A percentile compares a stretch with the other conserved stretches of the same genome.
These are phyloP conservation scores for Hydropsyche betteni DNA, from an alignment of 2,888 invertebrate species.

Conservation along the genomic window DNA sequence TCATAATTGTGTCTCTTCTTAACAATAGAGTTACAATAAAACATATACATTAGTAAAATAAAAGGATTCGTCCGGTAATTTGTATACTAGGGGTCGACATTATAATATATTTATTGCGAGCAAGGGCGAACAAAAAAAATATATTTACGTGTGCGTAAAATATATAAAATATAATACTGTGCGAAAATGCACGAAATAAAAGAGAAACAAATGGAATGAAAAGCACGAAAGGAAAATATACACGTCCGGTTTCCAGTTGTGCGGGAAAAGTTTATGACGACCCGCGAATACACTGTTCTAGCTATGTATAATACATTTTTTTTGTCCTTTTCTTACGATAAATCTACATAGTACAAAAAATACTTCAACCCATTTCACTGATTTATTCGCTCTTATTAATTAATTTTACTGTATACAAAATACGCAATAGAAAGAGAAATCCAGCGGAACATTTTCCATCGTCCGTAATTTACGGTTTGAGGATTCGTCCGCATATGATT, in stretches of 20 bases:
- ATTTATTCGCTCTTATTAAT: too few species aligned
- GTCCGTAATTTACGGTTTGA: too few species aligned
- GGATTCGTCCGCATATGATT: background rate
- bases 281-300: background rate
- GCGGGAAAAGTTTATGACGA: slow-evolving; percentile 31
- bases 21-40: slow-evolving; percentile 19
- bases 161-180: background rate
- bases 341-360: background rate
- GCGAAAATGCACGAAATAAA: slow-evolving; percentile 19
- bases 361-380: background rate
- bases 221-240: slow-evolving; percentile 35
- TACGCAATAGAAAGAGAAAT: too few species aligned
- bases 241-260: slow-evolving; percentile 36
- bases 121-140: background rate
- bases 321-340: background rate
- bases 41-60: background rate
- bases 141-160: background rate
- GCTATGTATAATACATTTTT: background rate
- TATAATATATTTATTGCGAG: slow-evolving; percentile 21
- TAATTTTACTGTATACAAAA: too few species aligned
- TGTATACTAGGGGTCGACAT: background rate
- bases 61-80: slow-evolving; percentile 25
- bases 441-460: too few species aligned
- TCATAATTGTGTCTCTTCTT: background rate
- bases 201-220: slow-evolving; percentile 36